Conservation (phyloP, 2,113 vertebrate genomes). For the Riparia riparia region DNA sequence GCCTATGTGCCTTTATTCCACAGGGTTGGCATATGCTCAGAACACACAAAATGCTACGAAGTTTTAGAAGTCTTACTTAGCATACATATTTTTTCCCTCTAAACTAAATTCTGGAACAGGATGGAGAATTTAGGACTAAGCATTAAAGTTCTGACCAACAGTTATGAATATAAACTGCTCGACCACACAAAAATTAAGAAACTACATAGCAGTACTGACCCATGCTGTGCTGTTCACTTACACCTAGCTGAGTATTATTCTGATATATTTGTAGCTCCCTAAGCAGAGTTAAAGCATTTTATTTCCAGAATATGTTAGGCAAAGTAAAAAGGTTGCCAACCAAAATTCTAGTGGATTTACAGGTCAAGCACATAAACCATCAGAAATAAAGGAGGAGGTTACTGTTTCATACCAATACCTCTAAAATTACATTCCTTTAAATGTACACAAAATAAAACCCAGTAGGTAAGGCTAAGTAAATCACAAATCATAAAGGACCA, state of each 20-base stretch:
- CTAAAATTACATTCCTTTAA: background rate
- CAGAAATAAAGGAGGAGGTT: background rate
- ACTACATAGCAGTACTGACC: background rate
- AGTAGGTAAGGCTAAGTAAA: background rate
- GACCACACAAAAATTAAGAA: background rate
- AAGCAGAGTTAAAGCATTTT: background rate
- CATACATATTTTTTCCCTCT: background rate
- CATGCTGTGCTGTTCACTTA: background rate
- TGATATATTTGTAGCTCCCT: background rate
- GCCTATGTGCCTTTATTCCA: background rate
- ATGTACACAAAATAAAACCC: background rate
- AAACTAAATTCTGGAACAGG: background rate
- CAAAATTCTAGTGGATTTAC: background rate
- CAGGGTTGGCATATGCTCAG: background rate
- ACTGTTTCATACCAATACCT: background rate
- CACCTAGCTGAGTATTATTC: background rate
- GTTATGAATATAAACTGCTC: background rate
- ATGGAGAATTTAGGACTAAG: background rate
- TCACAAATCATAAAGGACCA: background rate
- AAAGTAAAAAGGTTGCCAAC: background rate
- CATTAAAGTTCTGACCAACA: background rate
- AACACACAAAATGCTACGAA: background rate
- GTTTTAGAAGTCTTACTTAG: background rate
- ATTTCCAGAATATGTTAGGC: background rate
- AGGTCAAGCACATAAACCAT: background rate